phyloP scores from a whole-genome alignment of 1,140 invertebrate species.

The Lycorma delicatula region DNA sequence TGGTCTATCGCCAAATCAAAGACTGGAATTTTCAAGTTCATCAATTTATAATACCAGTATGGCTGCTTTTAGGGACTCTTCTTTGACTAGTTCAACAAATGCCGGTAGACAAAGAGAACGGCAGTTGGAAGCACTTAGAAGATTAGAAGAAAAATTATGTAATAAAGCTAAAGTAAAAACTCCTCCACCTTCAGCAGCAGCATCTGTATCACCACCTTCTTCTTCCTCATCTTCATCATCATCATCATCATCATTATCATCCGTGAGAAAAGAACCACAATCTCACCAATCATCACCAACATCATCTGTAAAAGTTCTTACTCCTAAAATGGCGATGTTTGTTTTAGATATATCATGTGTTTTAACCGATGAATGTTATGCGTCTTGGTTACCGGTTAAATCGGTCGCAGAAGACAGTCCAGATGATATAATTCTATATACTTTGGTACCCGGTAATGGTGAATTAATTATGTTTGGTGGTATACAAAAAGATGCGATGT shows the following conservation, averaged over 20 bases:
- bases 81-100: not conserved
- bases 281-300: constrained; percentile 33
- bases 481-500: constrained; percentile 63
- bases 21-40: not conserved
- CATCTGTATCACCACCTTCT: too few relatives aligned
- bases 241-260: not conserved
- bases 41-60: not conserved
- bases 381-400: constrained; percentile 68
- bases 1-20: not conserved
- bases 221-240: too few relatives aligned
- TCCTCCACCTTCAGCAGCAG: not conserved
- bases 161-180: constrained; percentile 13
- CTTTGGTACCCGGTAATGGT: constrained; percentile 76
- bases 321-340: constrained; percentile 58
- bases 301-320: not conserved
- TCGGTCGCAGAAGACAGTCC: constrained; percentile 57
- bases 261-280: constrained; percentile 21
- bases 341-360: constrained; percentile 76
- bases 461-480: constrained; percentile 94
- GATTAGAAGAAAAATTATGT: constrained; percentile 48
- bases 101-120: constrained; percentile 43
- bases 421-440: constrained; percentile 83
- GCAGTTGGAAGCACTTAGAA: constrained; percentile 49
- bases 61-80: constrained; percentile 10
- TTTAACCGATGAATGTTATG: constrained; percentile 46